Evolutionary conservation across 2,113 vertebrate genomes (phyloP).

Genomic region (Poeciliopsis prolifica): DNA sequence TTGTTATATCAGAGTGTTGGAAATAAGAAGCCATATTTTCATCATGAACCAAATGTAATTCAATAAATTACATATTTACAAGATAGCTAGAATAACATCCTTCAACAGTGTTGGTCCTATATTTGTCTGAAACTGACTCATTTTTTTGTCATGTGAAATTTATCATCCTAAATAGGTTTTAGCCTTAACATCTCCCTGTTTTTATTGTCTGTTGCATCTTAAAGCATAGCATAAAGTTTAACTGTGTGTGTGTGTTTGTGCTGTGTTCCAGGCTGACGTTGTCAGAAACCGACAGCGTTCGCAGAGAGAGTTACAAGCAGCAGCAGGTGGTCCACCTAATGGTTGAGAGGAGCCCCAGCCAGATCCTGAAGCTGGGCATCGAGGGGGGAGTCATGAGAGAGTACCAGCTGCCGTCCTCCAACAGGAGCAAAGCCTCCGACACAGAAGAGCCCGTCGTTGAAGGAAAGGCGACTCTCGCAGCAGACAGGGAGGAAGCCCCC

Average conservation of each 20-base stretch:
- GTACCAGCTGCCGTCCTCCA: conserved; percentile 62
- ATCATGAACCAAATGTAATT: too few species aligned
- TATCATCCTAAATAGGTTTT: not conserved
- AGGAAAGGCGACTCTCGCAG: conserved; percentile 10
- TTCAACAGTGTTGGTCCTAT: not conserved
- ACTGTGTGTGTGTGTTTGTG: not conserved
- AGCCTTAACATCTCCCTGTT: not conserved
- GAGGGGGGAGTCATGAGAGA: conserved; percentile 41
- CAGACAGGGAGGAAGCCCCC: conserved; percentile 26
- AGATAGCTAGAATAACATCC: not conserved
- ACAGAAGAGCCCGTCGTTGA: not conserved
- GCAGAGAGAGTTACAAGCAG: conserved; percentile 69
- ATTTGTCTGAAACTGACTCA: not conserved
- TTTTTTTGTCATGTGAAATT: not conserved
- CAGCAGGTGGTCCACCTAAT: conserved; percentile 72
- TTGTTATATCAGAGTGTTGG: too few species aligned
- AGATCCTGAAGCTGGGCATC: conserved; percentile 67
- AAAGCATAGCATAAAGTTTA: not conserved
- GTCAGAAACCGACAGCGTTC: conserved; percentile 57
- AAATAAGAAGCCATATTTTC: too few species aligned
- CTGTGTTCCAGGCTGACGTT: conserved; percentile 58
- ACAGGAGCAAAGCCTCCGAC: conserved; percentile 14
- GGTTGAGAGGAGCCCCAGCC: conserved; percentile 62
- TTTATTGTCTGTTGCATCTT: not conserved
- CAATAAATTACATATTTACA: not conserved